Conservation (phyloP, 2,797 vertebrate genomes). For the Peromyscus eremicus region DNA sequence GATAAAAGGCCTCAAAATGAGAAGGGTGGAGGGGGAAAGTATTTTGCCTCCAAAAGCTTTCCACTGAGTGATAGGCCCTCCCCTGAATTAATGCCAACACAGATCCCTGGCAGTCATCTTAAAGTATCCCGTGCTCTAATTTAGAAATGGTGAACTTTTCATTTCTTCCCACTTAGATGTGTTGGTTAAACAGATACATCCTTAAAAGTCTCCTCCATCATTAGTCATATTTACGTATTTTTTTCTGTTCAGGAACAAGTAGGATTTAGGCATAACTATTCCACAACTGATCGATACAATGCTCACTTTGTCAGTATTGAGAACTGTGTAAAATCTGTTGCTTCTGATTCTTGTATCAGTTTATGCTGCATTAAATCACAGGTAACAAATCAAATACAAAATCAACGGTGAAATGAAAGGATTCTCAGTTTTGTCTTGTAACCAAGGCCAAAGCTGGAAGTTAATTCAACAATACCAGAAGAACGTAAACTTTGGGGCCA, state of each 20-base stretch:
- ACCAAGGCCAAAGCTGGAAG: background rate
- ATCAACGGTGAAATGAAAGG: background rate
- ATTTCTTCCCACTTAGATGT: background rate
- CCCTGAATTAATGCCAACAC: background rate
- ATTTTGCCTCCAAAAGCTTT: background rate
- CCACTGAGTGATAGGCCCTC: background rate
- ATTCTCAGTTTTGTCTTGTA: background rate
- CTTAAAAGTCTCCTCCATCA: background rate
- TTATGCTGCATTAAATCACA: background rate
- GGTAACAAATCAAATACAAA: background rate
- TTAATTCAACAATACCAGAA: background rate
- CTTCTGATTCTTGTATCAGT: background rate
- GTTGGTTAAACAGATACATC: background rate
- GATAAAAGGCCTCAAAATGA: background rate
- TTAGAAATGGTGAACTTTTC: background rate
- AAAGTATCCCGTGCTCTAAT: background rate
- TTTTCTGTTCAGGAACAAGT: background rate
- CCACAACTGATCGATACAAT: background rate
- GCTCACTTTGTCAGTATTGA: background rate
- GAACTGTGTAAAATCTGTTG: background rate
- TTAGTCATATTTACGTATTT: background rate
- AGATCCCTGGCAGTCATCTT: background rate
- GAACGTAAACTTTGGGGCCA: background rate
- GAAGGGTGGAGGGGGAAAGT: constrained; percentile 26
- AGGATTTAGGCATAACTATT: background rate